A percentile compares a stretch with the other conserved stretches of the same genome.
Evolutionary conservation across 2,888 invertebrate species (phyloP).

Genomic region (Philopedon plagiatum): DNA sequence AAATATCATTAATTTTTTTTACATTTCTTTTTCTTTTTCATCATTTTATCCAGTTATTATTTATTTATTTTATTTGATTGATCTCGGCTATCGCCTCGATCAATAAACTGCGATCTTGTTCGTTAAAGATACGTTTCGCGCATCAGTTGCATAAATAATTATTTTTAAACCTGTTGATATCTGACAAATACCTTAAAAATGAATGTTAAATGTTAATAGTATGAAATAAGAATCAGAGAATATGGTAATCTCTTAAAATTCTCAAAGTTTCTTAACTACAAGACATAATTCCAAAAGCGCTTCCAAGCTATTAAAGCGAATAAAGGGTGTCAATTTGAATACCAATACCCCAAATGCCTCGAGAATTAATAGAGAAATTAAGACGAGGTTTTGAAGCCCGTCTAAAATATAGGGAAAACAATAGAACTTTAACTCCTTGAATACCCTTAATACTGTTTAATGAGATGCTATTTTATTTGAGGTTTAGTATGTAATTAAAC

Average conservation of each 20-base stretch:
- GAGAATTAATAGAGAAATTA: constrained; percentile 22
- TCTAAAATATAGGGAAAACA: constrained; percentile 18
- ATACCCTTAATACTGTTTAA: constrained; percentile 5
- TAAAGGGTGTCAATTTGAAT: constrained; percentile 24
- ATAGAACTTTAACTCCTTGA: neutral
- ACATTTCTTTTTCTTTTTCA: too few species aligned
- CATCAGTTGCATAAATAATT: too few species aligned
- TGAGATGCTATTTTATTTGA: constrained; percentile 9
- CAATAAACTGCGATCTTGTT: too few species aligned
- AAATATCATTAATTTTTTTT: too few species aligned
- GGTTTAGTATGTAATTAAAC: constrained; percentile 3
- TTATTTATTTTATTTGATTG: too few species aligned
- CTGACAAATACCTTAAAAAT: too few species aligned
- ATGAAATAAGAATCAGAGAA: neutral
- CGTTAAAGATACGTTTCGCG: too few species aligned
- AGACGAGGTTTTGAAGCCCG: constrained; percentile 18
- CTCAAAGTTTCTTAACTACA: constrained; percentile 8
- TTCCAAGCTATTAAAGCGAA: constrained; percentile 20
- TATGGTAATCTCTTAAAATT: neutral
- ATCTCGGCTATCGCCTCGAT: too few species aligned
- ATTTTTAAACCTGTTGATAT: too few species aligned
- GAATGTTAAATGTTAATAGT: neutral
- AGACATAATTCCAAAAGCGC: constrained; percentile 8
- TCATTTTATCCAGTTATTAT: too few species aligned
- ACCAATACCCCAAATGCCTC: constrained; percentile 19